Conservation (phyloP, 2,113 vertebrate genomes). For the Chaenocephalus aceratus region DNA sequence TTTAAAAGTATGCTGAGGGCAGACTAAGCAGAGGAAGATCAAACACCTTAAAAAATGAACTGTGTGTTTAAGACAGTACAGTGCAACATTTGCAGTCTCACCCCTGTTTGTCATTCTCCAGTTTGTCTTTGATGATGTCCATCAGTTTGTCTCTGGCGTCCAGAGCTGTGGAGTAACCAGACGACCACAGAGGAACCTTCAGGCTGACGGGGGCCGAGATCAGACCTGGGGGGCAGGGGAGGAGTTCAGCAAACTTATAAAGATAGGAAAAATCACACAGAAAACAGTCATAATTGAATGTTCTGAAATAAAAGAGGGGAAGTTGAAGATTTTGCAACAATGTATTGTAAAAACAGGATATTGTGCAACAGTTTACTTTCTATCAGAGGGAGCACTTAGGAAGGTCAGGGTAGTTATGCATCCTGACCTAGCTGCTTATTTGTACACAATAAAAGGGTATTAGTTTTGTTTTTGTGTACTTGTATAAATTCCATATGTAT, state of each 20-base stretch:
- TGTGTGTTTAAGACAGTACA: not conserved
- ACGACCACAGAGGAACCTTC: constrained; percentile 80
- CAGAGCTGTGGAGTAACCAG: constrained; percentile 72
- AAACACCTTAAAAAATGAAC: no score
- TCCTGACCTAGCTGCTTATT: no score
- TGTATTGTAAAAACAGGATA: not conserved
- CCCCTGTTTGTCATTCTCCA: constrained; percentile 74
- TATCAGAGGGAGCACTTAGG: no score
- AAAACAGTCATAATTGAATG: not conserved
- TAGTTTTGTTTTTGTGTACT: not conserved
- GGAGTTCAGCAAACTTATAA: not conserved
- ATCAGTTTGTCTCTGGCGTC: constrained; percentile 77
- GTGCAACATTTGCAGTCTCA: constrained; percentile 35
- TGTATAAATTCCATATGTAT: no score
- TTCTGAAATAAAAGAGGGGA: constrained; percentile 18
- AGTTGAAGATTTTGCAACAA: constrained; percentile 22
- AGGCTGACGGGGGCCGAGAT: constrained; percentile 78
- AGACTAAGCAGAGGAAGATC: no score
- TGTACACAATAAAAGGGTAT: no score
- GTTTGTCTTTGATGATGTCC: constrained; percentile 77
- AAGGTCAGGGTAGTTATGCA: no score
- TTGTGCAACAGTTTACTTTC: no score
- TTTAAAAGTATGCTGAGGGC: no score
- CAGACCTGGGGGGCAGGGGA: constrained; percentile 58
- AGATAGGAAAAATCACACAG: not conserved